These are phyloP conservation scores for Virgularia gustaviana DNA, from an alignment of 92 coral and sea anemone genomes.

Conservation along the genomic window DNA sequence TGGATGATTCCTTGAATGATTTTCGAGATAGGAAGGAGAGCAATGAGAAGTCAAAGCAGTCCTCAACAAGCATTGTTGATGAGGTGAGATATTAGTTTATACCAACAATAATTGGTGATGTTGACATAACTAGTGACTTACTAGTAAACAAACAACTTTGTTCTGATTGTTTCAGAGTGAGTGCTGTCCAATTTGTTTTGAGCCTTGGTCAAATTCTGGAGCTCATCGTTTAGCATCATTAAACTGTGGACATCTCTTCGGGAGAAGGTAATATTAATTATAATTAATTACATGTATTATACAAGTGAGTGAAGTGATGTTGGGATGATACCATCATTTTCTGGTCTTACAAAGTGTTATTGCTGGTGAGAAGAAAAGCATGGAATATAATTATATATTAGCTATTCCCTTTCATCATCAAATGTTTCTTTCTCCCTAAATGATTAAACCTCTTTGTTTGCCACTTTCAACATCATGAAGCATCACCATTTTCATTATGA, in stretches of 20 bases:
- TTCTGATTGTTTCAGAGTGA: slow-evolving; percentile 51
- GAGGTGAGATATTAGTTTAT: not conserved
- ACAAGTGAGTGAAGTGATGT: not conserved
- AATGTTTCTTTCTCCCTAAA: no score
- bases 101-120: not conserved
- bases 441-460: no score
- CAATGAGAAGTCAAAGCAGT: not conserved
- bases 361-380: no score
- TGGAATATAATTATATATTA: no score
- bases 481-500: no score
- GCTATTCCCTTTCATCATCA: no score
- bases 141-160: not conserved
- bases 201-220: slow-evolving; percentile 93
- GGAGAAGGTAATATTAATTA: slow-evolving; percentile 57
- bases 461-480: no score
- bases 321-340: no score
- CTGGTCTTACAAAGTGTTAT: no score
- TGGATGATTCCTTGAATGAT: no score
- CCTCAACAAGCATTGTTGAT: not conserved
- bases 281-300: not conserved
- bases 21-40: not conserved
- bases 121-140: no score
- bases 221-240: slow-evolving; percentile 76
- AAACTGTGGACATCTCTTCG: slow-evolving; percentile 89
- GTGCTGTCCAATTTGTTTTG: slow-evolving; percentile 89